Evolutionary conservation across 2,888 invertebrate genomes (phyloP).

Genomic region (Chalcosyrphus nemorum): DNA sequence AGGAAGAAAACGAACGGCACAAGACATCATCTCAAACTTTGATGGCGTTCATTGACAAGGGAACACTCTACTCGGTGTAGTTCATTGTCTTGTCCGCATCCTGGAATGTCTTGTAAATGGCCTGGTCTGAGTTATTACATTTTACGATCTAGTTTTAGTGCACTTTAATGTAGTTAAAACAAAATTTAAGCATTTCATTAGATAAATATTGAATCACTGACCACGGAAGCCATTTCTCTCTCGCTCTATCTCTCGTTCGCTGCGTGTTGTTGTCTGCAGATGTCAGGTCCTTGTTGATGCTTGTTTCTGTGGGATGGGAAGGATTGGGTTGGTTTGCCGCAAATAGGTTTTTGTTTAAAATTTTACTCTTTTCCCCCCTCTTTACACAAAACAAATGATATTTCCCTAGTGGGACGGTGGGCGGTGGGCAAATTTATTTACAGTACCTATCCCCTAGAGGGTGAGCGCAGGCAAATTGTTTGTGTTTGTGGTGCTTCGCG

Average conservation of each 20-base stretch:
- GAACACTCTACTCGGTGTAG: background rate
- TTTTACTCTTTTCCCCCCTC: background rate
- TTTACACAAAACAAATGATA: conserved; percentile 1
- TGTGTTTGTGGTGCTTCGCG: conserved; percentile 4
- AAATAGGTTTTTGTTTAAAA: conserved; percentile 13
- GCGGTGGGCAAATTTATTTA: conserved; percentile 7
- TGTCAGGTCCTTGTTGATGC: background rate
- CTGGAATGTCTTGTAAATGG: conserved; percentile 5
- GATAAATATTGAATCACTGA: conserved; percentile 29
- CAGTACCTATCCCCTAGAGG: background rate
- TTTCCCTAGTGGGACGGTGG: background rate
- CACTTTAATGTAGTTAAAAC: conserved; percentile 56
- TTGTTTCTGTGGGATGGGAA: background rate
- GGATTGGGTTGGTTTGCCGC: background rate
- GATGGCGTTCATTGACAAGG: conserved; percentile 14
- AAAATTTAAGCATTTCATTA: conserved; percentile 27
- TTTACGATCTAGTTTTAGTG: conserved; percentile 44
- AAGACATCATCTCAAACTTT: conserved; percentile 18
- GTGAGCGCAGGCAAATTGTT: background rate
- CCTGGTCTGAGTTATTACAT: conserved; percentile 30
- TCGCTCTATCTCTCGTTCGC: too few relatives aligned
- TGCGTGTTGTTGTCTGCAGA: too few relatives aligned
- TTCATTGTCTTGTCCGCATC: conserved; percentile 4
- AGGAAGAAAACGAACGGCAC: background rate
- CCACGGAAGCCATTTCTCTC: background rate